phyloP scores from a whole-genome alignment of 92 coral and sea anemone genomes.

The Galaxea fascicularis region DNA sequence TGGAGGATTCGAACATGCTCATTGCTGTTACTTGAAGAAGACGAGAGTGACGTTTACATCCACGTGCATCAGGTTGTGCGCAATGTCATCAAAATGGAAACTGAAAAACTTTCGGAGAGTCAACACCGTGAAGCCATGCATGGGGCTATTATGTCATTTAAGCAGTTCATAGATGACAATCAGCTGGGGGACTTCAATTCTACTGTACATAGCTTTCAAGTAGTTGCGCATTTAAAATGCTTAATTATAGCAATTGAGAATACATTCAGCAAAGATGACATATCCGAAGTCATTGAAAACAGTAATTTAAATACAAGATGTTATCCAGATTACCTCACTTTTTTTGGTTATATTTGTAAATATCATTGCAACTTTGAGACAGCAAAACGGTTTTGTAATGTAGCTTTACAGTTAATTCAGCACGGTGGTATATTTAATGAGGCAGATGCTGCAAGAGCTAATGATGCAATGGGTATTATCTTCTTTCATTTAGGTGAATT shows the following conservation, averaged over 20 bases:
- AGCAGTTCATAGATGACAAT: background rate
- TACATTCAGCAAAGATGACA: background rate
- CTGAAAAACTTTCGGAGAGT: background rate
- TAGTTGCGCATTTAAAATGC: background rate
- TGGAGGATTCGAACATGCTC: conserved; percentile 38
- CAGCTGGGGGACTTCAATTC: background rate
- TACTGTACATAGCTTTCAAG: background rate
- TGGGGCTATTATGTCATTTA: background rate
- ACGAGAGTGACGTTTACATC: conserved; percentile 15
- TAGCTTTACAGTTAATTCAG: background rate
- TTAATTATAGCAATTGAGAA: background rate
- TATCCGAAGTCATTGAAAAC: background rate
- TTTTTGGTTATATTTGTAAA: background rate
- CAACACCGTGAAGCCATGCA: background rate
- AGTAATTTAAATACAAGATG: background rate
- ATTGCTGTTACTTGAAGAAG: conserved; percentile 33
- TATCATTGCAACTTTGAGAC: background rate
- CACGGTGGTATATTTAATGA: background rate
- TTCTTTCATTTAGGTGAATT: background rate
- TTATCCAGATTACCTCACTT: background rate
- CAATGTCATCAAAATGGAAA: background rate
- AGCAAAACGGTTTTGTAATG: background rate
- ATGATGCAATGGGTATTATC: background rate
- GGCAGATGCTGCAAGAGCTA: background rate
- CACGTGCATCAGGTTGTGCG: conserved; percentile 12